These are phyloP conservation scores for Alviniconcha strummeri DNA, from an alignment of 2,888 invertebrate species.

Conservation along the genomic window DNA sequence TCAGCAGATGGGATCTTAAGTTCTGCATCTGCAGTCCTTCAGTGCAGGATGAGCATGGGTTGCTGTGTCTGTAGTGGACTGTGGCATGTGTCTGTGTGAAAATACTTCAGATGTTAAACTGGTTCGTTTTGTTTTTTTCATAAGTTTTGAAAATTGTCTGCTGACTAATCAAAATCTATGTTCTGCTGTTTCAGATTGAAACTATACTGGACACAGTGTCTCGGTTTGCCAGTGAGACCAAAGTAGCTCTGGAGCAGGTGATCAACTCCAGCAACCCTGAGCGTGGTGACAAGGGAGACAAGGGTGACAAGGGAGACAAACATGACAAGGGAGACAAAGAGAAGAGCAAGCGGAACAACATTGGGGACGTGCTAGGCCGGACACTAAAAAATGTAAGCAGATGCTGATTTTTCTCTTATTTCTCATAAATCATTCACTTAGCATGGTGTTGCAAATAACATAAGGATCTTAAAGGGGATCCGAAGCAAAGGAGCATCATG, in stretches of 20 bases:
- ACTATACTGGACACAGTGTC: slow-evolving; percentile 79
- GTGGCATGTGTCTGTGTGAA: too few species aligned
- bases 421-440: neutral
- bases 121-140: too few species aligned
- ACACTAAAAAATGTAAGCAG: slow-evolving; percentile 73
- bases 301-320: slow-evolving; percentile 47
- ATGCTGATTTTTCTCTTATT: neutral
- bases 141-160: too few species aligned
- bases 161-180: too few species aligned
- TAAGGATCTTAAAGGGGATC: too few species aligned
- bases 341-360: slow-evolving; percentile 64
- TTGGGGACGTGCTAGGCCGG: slow-evolving; percentile 72
- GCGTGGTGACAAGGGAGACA: slow-evolving; percentile 48
- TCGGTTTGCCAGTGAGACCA: slow-evolving; percentile 78
- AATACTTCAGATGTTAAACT: too few species aligned
- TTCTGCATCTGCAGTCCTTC: too few species aligned
- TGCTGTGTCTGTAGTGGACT: too few species aligned
- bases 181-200: slow-evolving; percentile 76
- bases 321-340: slow-evolving; percentile 44
- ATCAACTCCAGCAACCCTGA: slow-evolving; percentile 72
- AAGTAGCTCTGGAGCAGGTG: slow-evolving; percentile 79
- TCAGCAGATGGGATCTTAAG: too few species aligned
- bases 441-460: too few species aligned
- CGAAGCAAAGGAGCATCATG: too few species aligned
- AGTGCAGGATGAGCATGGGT: too few species aligned